Conservation (phyloP, 2,797 vertebrate genomes). For the Alosa sapidissima region DNA sequence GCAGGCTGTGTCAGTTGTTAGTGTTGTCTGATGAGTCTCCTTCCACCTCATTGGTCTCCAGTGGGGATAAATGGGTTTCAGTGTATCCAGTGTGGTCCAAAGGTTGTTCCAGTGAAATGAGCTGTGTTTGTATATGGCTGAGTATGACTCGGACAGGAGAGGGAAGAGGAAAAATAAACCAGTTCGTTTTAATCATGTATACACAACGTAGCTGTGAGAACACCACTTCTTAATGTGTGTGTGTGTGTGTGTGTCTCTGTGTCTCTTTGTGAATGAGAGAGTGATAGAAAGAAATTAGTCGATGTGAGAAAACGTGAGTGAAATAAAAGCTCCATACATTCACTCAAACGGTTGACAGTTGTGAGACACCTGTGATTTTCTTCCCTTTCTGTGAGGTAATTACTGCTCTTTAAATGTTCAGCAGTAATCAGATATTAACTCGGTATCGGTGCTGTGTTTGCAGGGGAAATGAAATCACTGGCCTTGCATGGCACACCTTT, state of each 20-base stretch:
- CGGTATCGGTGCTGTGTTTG: conserved; percentile 54
- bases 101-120: conserved; percentile 11
- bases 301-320: background rate
- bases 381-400: background rate
- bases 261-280: too few species aligned
- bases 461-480: conserved; percentile 53
- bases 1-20: background rate
- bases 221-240: background rate
- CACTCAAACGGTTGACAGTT: background rate
- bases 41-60: conserved; percentile 14
- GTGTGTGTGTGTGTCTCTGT: background rate
- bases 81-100: background rate
- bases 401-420: background rate
- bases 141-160: background rate
- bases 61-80: background rate
- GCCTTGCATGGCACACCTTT: conserved; percentile 61
- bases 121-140: background rate
- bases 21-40: background rate
- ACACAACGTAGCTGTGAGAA: background rate
- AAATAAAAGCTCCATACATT: background rate
- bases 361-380: background rate
- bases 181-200: background rate
- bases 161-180: conserved; percentile 17
- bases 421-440: conserved; percentile 34
- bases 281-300: too few species aligned